Evolutionary conservation across 2,888 invertebrate genomes (phyloP).

Genomic region (Arrhopalites spinosus): DNA sequence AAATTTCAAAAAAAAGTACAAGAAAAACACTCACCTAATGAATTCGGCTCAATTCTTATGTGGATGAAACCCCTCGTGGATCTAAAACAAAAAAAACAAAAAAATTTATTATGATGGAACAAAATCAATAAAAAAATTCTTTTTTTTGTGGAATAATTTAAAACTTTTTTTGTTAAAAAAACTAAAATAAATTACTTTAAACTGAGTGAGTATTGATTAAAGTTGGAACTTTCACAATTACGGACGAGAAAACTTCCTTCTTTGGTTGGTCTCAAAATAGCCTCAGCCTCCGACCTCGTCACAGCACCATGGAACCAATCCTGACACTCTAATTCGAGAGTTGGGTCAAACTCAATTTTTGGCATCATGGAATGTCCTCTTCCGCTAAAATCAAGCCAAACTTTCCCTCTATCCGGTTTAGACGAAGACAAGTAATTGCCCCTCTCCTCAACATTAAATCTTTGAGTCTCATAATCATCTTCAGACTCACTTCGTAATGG

Average conservation of each 20-base stretch:
- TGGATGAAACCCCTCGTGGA: slow-evolving; percentile 96
- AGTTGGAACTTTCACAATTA: slow-evolving; percentile 85
- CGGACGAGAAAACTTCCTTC: slow-evolving; percentile 95
- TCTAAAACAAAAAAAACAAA: slow-evolving; percentile 62
- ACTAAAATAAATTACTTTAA: slow-evolving; percentile 78
- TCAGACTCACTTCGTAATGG: slow-evolving; percentile 7
- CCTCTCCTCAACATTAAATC: not conserved
- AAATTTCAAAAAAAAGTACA: too few relatives aligned
- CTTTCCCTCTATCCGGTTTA: slow-evolving; percentile 50
- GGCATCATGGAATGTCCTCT: not conserved
- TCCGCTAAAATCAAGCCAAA: slow-evolving; percentile 51
- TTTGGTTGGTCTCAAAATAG: slow-evolving; percentile 76
- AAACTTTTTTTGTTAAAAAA: not conserved
- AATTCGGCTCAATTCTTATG: slow-evolving; percentile 86
- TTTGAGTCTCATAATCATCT: too few relatives aligned
- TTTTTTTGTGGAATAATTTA: not conserved
- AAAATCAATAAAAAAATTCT: not conserved
- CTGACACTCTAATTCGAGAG: slow-evolving; percentile 56
- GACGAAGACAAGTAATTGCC: slow-evolving; percentile 6
- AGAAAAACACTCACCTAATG: too few relatives aligned
- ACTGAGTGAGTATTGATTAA: slow-evolving; percentile 90
- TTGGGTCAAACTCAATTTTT: slow-evolving; percentile 20
- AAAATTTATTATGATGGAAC: not conserved
- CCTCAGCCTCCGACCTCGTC: slow-evolving; percentile 70
- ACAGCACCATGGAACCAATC: slow-evolving; percentile 93